Conservation (phyloP, 2,113 vertebrate genomes). For the Oncorhynchus nerka region DNA sequence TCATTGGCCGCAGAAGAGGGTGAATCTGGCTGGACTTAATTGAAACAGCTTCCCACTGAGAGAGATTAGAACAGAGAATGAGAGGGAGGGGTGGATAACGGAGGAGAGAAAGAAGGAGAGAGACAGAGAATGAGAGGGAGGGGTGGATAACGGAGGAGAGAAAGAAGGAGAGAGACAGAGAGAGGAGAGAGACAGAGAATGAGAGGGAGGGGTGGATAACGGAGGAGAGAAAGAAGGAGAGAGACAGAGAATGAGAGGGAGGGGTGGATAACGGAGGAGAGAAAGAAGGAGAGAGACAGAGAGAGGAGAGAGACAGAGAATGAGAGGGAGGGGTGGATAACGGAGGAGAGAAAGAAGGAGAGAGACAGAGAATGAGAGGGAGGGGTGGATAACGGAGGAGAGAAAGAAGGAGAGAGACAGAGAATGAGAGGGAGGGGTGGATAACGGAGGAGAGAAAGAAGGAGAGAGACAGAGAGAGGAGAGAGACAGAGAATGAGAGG, state of each 20-base stretch:
- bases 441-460: background rate
- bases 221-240: no score
- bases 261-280: no score
- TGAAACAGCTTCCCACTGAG: slow-evolving; percentile 65
- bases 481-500: slow-evolving; percentile 19
- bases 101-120: background rate
- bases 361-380: slow-evolving; percentile 19
- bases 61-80: slow-evolving; percentile 33
- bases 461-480: background rate
- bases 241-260: no score
- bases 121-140: background rate
- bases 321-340: no score
- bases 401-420: slow-evolving; percentile 23
- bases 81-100: background rate
- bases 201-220: no score
- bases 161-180: no score
- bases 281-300: background rate
- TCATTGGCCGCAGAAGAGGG: slow-evolving; percentile 56
- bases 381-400: background rate
- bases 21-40: slow-evolving; percentile 65
- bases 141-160: no score
- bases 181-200: no score
- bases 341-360: background rate
- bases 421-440: background rate
- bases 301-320: no score